Base-by-base conservation (phyloP, 2,113 vertebrate genomes). In the Fregata magnificens region DNA sequence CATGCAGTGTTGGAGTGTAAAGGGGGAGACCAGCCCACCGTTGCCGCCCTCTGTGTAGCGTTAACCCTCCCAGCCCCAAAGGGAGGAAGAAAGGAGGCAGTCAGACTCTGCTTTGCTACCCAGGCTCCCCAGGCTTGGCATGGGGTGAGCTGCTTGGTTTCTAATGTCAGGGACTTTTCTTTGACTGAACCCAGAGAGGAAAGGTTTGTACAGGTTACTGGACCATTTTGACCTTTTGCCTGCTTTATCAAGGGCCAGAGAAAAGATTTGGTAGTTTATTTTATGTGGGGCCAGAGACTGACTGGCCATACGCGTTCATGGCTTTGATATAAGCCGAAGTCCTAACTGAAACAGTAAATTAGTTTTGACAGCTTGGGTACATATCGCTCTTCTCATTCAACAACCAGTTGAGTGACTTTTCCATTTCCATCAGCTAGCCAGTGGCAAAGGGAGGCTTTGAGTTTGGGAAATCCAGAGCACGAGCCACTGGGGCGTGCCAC, bases 171-270 rank as follows among this genome's bases (percentile, higher is more conserved):
- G 8, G 22, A 38, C 45, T 93, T 86, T 45, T 38, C 36, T 90
- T 71, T 91, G 73, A 21, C 50, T 55, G 74, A 85, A 58, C 9
- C 21, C 34, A 18, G 1, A 1, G 28, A 76, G 44, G 40, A 77
- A 77, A 77, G 49, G 17, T 95, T 93, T 85, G 2, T 85, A 6
- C 74, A 45, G 82, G 63, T 81, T 92, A 78, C 47, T 66, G 86
- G 79, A 36, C 74, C 74, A 7, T 90, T 96, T 61, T 82, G 62
- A 85, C 85, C 65, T 93, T 82, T 91, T 65, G 29, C 2, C 29
- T 90, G 58, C 59, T 88, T 69, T 93, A 32, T 90, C n/a, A 92
- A 86, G 94, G 72, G 38, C 44, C 74, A 42, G 28, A 79, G 62
- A 40, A 91, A 80, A 91, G 49, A 65, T 55, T 44, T 38, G n/a